These are phyloP conservation scores for Bos indicus DNA, from an alignment of 2,113 vertebrate species.

Conservation along the genomic window DNA sequence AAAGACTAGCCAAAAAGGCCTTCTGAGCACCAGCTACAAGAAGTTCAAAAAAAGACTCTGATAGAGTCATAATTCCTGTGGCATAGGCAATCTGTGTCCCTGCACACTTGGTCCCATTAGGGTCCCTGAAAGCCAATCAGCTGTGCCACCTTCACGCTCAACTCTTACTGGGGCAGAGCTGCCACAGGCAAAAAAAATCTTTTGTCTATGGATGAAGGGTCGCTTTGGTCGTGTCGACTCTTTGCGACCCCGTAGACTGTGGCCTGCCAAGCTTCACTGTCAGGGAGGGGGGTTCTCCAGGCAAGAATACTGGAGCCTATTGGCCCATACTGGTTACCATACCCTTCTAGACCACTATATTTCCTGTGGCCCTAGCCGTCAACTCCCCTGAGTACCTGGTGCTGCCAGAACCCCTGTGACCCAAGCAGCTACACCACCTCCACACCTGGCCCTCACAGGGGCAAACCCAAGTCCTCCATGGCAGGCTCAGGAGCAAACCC, in stretches of 20 bases:
- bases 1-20: background rate
- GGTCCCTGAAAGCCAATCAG: background rate
- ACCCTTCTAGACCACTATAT: background rate
- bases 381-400: background rate
- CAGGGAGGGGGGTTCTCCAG: background rate
- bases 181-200: background rate
- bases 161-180: background rate
- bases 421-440: background rate
- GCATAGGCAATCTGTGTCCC: background rate
- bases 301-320: background rate
- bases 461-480: background rate
- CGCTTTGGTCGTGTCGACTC: rapidly evolving
- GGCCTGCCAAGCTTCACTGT: background rate
- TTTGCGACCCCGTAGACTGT: background rate
- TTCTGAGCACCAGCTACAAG: background rate
- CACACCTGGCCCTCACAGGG: background rate
- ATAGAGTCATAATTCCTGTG: background rate
- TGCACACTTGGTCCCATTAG: background rate
- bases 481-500: background rate
- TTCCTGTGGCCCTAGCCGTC: background rate
- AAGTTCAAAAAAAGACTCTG: background rate
- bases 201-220: background rate
- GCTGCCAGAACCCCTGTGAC: background rate
- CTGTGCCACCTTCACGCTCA: background rate
- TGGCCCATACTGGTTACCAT: background rate